Evolutionary conservation across 2,888 invertebrate genomes (phyloP).

Genomic region (Erannis defoliaria): DNA sequence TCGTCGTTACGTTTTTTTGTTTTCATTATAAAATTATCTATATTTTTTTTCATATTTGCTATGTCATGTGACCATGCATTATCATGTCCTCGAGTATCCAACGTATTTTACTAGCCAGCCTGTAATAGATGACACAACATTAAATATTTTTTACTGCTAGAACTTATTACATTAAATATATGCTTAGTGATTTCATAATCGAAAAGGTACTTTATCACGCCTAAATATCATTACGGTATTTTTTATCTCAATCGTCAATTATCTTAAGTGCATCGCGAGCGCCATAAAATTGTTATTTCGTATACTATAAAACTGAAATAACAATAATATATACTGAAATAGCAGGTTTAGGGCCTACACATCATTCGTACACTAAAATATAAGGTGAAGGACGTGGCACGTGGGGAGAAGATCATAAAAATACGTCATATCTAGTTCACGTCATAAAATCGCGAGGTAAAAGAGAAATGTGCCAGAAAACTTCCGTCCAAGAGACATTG

Average conservation of each 20-base stretch:
- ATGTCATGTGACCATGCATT: too few relatives aligned
- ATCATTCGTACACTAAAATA: slow-evolving; percentile 43
- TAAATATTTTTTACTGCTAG: too few relatives aligned
- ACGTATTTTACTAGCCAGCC: too few relatives aligned
- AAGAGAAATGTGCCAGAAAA: slow-evolving; percentile 39
- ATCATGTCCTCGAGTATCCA: too few relatives aligned
- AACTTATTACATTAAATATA: too few relatives aligned
- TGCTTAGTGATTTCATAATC: not conserved
- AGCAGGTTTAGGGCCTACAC: slow-evolving; percentile 41
- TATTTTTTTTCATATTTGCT: too few relatives aligned
- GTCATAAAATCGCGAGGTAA: slow-evolving; percentile 36
- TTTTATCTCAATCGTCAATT: slow-evolving; percentile 27
- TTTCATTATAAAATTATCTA: too few relatives aligned
- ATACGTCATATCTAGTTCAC: slow-evolving; percentile 41
- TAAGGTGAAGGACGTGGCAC: slow-evolving; percentile 42
- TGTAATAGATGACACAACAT: too few relatives aligned
- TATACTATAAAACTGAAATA: slow-evolving; percentile 39
- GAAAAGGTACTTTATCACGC: not conserved
- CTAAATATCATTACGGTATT: not conserved
- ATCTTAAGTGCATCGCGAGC: slow-evolving; percentile 27
- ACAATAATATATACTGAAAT: slow-evolving; percentile 43
- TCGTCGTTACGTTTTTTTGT: too few relatives aligned
- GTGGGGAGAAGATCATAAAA: slow-evolving; percentile 44
- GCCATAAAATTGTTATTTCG: slow-evolving; percentile 31
- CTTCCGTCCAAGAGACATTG: slow-evolving; percentile 36